A percentile compares a stretch with the other conserved stretches of the same genome.
phyloP scores from a whole-genome alignment of 2,888 invertebrate species.

The Anodontia alba region DNA sequence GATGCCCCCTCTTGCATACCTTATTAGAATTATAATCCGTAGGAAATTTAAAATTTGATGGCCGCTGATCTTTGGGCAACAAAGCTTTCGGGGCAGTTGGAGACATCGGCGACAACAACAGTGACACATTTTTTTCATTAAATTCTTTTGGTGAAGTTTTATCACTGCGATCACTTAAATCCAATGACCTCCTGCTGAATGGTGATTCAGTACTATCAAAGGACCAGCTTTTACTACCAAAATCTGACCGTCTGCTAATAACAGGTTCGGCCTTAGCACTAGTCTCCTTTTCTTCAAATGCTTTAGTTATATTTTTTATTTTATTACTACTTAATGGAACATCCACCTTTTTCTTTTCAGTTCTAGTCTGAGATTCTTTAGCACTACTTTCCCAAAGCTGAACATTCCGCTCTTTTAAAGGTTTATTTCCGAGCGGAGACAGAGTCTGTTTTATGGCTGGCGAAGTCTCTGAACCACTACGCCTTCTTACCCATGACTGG shows the following conservation, averaged over 20 bases:
- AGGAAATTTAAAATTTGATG: constrained; percentile 2
- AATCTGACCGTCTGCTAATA: constrained; percentile 37
- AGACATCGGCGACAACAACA: constrained; percentile 36
- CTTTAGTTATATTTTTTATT: constrained; percentile 56
- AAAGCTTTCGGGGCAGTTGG: constrained; percentile 55
- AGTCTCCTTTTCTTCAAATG: constrained; percentile 61
- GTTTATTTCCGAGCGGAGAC: background rate
- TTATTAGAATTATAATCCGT: constrained; percentile 15
- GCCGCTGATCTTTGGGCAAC: constrained; percentile 30
- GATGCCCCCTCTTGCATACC: too few species aligned
- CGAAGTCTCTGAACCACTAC: constrained; percentile 9
- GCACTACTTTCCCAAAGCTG: constrained; percentile 53
- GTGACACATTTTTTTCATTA: constrained; percentile 39
- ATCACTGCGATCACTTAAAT: constrained; percentile 23
- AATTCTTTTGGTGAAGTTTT: constrained; percentile 30
- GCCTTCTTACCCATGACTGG: constrained; percentile 52
- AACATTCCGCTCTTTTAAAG: constrained; percentile 21
- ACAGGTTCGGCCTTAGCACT: constrained; percentile 44
- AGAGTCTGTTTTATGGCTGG: background rate
- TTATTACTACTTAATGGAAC: constrained; percentile 44
- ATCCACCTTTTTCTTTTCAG: constrained; percentile 47
- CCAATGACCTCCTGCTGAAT: background rate
- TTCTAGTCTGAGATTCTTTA: constrained; percentile 49
- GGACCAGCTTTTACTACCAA: constrained; percentile 15
- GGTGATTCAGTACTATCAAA: constrained; percentile 22